Evolutionary conservation across 2,797 vertebrate species (phyloP).

Genomic region (Potorous gilbertii): DNA sequence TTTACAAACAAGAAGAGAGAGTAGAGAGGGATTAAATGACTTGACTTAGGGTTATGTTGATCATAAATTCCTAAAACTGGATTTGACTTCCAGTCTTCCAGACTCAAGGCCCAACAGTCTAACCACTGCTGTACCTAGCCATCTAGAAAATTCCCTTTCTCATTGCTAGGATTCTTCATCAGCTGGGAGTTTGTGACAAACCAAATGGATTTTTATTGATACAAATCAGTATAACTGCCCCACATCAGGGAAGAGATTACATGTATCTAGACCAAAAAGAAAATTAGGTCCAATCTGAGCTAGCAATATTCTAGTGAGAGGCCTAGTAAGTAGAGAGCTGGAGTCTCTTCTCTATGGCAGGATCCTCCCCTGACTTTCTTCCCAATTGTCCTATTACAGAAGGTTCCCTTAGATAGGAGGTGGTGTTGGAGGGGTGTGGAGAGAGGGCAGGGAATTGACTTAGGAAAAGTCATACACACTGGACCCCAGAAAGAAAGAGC

Average conservation of each 20-base stretch:
- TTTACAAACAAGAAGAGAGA: background rate
- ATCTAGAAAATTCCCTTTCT: background rate
- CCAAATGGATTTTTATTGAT: background rate
- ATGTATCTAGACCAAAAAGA: background rate
- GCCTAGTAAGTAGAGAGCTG: background rate
- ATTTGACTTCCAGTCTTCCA: background rate
- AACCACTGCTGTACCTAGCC: no score
- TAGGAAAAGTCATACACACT: background rate
- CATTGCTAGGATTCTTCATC: background rate
- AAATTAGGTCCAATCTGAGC: background rate
- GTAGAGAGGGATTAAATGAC: background rate
- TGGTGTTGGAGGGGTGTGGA: no score
- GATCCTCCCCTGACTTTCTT: background rate
- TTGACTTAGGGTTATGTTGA: background rate
- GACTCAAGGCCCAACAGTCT: background rate
- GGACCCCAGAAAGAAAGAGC: background rate
- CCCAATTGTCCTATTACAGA: background rate
- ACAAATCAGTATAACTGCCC: background rate
- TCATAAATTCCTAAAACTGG: background rate
- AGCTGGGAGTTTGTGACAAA: background rate
- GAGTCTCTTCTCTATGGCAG: background rate
- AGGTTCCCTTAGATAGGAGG: background rate
- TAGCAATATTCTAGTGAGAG: background rate
- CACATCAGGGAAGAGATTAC: background rate
- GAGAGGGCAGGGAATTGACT: background rate